These are phyloP conservation scores for Scelioninae gen. 1 DNA, from an alignment of 2,888 invertebrate species.

Conservation along the genomic window DNA sequence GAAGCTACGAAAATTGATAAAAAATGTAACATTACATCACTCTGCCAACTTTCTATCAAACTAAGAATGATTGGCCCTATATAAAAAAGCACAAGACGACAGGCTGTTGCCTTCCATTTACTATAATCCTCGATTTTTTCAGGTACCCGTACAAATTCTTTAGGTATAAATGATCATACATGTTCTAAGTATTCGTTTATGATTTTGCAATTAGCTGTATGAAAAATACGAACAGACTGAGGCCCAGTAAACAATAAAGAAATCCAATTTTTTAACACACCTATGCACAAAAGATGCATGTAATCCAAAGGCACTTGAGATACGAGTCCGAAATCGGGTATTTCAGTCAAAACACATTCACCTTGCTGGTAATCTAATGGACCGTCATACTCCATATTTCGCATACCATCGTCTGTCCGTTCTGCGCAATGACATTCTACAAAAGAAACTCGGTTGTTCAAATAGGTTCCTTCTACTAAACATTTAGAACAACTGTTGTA, in stretches of 20 bases:
- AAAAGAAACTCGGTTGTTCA: conserved; percentile 22
- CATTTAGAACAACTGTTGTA: conserved; percentile 24
- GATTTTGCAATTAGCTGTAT: neutral
- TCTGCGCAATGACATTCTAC: neutral
- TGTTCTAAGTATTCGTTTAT: neutral
- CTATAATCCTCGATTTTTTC: neutral
- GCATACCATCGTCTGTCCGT: conserved; percentile 29
- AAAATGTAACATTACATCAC: neutral
- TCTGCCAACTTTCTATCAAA: neutral
- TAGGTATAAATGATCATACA: neutral
- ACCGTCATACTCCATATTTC: conserved; percentile 12
- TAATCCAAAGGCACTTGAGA: conserved; percentile 7
- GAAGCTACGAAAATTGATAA: neutral
- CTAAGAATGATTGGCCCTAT: neutral
- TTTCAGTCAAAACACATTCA: conserved; percentile 20
- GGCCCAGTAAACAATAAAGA: neutral
- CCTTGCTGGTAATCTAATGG: conserved; percentile 21
- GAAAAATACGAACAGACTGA: neutral
- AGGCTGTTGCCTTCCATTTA: conserved; percentile 31
- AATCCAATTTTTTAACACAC: conserved; percentile 5
- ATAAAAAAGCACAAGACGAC: conserved; percentile 15
- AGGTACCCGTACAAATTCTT: conserved; percentile 12
- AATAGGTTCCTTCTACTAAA: conserved; percentile 13
- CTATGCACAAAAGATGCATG: conserved; percentile 17
- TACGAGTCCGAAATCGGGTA: conserved; percentile 34